Evolutionary conservation across 2,888 invertebrate species (phyloP), one percentile per base, ranked within the genome.

Genomic region (Noctua comes): DNA sequence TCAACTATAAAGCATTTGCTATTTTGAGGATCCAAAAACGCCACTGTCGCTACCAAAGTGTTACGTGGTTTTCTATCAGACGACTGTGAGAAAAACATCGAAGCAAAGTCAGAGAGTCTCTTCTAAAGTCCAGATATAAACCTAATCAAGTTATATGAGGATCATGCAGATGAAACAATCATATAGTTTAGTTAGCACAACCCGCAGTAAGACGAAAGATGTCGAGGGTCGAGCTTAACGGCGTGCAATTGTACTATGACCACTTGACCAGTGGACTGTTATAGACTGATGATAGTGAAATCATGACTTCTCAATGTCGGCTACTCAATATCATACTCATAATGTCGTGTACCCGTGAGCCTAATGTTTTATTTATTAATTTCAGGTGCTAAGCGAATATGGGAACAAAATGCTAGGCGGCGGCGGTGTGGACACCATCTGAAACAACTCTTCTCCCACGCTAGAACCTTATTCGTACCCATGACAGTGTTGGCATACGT

Each of bases 351-450:
- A 24, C 11, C n/a, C 11, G 54, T 16, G 18, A 64, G 18, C 6
- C 5, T 69, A n/a, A 76, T 16, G 54, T 80, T 73, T 74, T 88
- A 6, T 31, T n/a, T 65, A 89, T 91, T 87, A 85, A 84, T 97
- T 97, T 72, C 97, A 98, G 98, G 97, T 98, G 91, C 97, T 98
- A 89, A 98, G 98, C 93, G 97, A 98, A 93, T 98, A 98, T 93
- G 98, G 98, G 83, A 98, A 98, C 86, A 98, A 98, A 96, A 97
- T 98, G 89, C 98, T 98, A 91, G 98, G 98, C 82, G 95, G 95
- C 16, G 95, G 95, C 16, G 96, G 96, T 54, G 94, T 95, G 5
- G 96, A 97, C 89, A 94, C 94, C 27, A 95, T 96, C 71, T 96
- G 89, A 93, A 27, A 57, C 36, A 31, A 57, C 51, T 21, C 68